Conservation (phyloP, 2,113 vertebrate species). For the Malurus cyaneus region DNA sequence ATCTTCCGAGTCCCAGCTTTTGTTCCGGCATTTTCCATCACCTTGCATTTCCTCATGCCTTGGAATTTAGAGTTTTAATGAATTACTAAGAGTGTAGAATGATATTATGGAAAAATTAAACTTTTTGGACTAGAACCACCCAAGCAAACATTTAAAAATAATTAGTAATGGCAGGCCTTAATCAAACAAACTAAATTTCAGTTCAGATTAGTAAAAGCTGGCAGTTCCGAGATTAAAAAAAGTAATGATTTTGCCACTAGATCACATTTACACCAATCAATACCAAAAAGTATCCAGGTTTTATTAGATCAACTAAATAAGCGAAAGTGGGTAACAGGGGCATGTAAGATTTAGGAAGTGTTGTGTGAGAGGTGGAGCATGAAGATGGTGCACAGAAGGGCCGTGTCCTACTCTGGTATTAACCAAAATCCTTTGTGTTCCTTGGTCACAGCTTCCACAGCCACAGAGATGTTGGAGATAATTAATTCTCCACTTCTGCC, state of each 20-base stretch:
- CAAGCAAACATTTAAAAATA: constrained; percentile 65
- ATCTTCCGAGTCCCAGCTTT: neutral
- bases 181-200: constrained; percentile 60
- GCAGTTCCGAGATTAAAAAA: constrained; percentile 75
- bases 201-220: constrained; percentile 66
- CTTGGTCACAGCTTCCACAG: neutral
- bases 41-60: neutral
- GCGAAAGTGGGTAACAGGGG: neutral
- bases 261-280: constrained; percentile 65
- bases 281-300: constrained; percentile 63
- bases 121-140: constrained; percentile 46
- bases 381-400: neutral
- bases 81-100: neutral
- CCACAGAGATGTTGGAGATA: neutral
- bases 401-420: neutral
- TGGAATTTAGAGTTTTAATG: neutral
- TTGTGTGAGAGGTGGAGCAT: rapidly evolving
- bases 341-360: neutral
- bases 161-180: constrained; percentile 73
- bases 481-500: rapidly evolving
- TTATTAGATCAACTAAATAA: constrained; percentile 60
- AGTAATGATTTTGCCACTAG: constrained; percentile 74
- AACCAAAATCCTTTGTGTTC: neutral
- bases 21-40: neutral
- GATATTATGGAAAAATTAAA: constrained; percentile 38